Base-by-base conservation (phyloP, 1,140 invertebrate species). In the Triops cancriformis region DNA sequence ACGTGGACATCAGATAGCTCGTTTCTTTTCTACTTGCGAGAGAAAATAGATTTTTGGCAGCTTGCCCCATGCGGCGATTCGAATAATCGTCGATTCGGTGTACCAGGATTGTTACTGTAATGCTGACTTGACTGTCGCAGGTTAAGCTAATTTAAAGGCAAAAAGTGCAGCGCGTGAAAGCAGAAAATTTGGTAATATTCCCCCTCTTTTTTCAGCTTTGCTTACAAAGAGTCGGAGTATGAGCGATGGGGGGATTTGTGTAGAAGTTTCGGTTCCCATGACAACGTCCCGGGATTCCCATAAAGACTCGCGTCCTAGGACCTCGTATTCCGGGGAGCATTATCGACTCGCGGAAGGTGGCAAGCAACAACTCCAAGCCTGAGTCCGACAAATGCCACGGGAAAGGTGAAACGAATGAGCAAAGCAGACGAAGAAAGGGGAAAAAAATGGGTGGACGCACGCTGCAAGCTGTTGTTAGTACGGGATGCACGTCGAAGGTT, bases 171-270 rank as follows among this genome's bases (percentile, higher is more conserved):
- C 23, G 18, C 7, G 23, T 64, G 51, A 64, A 64, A 64, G 51
- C 51, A 18, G 23, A 23, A 64, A 64, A n/a, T 23, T 23, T 64
- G 31, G 31, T 37, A n/a, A 0, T 64, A n/a, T 64, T 64, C 23
- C 18, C 4, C 51, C 51, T 18, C 18, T 18, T 64, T 64, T 64
- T 64, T 23, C 18, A 14, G 51, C 6, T 4, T 18, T 64, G 23
- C 51, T 64, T 64, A 64, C 51, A n/a, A 23, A 23, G 23, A 64
- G 51, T 64, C 51, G 23, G 51, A 23, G 51, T 23, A 23, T 64
- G 51, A 64, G 51, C 14, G 51, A 64, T 64, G 51, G 51, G 51
- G 51, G 51, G 51, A 64, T 64, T 64, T 64, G 51, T 64, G 51
- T 64, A 64, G 51, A 64, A 64, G 51, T 64, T 64, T 64, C 51